phyloP scores from a whole-genome alignment of 2,797 vertebrate genomes.

The Anguilla megastoma region DNA sequence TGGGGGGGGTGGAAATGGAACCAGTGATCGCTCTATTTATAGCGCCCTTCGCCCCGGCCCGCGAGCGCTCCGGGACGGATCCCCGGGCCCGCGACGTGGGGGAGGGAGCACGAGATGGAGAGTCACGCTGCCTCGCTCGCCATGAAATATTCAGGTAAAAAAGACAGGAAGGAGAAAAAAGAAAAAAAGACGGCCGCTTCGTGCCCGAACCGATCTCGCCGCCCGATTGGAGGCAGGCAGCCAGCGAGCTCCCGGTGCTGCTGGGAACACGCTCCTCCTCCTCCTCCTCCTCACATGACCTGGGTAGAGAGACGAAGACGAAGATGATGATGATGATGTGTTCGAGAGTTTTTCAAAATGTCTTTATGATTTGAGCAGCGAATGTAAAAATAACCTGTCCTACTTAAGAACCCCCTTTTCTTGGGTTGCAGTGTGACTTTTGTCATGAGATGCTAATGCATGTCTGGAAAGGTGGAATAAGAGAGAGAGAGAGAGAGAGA shows the following conservation, averaged over 20 bases:
- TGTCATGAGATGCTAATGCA: background rate
- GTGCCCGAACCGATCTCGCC: slow-evolving; percentile 31
- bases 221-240: slow-evolving; percentile 11
- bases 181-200: slow-evolving; percentile 27
- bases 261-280: background rate
- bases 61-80: slow-evolving; percentile 51
- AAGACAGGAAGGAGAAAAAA: slow-evolving; percentile 30
- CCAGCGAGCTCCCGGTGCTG: background rate
- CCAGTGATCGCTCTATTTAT: slow-evolving; percentile 61
- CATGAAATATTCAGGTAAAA: slow-evolving; percentile 70
- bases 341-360: background rate
- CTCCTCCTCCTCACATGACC: background rate
- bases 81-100: slow-evolving; percentile 20
- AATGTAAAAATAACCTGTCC: background rate
- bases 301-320: background rate
- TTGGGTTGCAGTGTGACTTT: background rate
- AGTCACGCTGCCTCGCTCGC: slow-evolving; percentile 26
- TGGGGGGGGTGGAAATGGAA: slow-evolving; percentile 49
- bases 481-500: slow-evolving; percentile 18
- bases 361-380: background rate
- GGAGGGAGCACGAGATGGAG: slow-evolving; percentile 38
- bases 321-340: background rate
- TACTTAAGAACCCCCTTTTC: background rate
- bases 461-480: background rate
- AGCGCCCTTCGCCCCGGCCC: slow-evolving; percentile 47